phyloP scores from a whole-genome alignment of 2,888 invertebrate species.

The Zygogramma bicolorata region DNA sequence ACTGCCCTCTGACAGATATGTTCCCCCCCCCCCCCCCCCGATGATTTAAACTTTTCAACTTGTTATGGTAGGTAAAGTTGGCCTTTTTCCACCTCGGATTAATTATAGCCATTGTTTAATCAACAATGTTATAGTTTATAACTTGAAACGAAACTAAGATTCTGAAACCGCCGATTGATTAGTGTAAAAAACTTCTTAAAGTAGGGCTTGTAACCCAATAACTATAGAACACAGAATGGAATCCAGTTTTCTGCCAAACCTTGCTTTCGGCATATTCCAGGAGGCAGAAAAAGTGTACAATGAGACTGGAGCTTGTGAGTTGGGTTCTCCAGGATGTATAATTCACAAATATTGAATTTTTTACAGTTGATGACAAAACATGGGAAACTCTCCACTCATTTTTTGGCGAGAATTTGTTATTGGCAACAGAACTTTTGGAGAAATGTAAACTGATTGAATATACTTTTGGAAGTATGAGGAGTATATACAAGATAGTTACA shows the following conservation, averaged over 20 bases:
- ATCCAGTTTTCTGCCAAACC: slow-evolving; percentile 40
- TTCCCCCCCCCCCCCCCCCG: no score
- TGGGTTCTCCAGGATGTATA: not conserved
- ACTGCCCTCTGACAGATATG: no score
- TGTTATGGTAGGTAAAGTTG: no score
- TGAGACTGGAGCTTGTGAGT: slow-evolving; percentile 49
- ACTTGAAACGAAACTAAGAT: no score
- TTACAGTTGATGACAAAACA: slow-evolving; percentile 71
- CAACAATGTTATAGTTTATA: no score
- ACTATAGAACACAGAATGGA: slow-evolving; percentile 10
- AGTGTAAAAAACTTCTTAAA: no score
- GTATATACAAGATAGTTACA: slow-evolving; percentile 73
- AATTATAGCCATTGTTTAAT: no score
- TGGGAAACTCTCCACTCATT: slow-evolving; percentile 71
- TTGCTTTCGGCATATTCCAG: slow-evolving; percentile 50
- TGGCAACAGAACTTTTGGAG: slow-evolving; percentile 75
- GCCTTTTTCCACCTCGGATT: no score
- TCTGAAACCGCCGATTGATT: no score
- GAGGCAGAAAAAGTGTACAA: slow-evolving; percentile 49
- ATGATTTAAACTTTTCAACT: no score
- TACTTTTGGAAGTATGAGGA: slow-evolving; percentile 64
- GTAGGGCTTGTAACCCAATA: no score
- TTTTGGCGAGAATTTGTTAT: slow-evolving; percentile 72
- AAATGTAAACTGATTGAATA: slow-evolving; percentile 70
- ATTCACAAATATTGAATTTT: not conserved